These are phyloP conservation scores for Phaenicophaeus curvirostris DNA, from an alignment of 2,797 vertebrate genomes.

Conservation along the genomic window DNA sequence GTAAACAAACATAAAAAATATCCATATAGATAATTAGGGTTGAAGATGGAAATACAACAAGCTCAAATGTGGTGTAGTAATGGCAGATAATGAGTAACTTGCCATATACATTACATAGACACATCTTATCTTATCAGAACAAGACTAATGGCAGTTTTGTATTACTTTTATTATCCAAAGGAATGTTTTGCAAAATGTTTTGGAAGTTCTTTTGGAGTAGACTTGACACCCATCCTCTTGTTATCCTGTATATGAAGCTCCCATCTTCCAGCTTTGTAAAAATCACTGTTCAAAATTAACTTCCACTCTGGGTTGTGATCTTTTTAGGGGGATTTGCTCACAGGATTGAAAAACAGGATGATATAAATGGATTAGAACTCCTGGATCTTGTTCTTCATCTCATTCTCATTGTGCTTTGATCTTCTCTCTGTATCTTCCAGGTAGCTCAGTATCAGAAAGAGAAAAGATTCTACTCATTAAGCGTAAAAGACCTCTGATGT, in stretches of 20 bases:
- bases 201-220: background rate
- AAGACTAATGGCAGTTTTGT: background rate
- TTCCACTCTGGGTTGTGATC: background rate
- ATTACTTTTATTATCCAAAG: background rate
- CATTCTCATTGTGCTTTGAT: constrained; percentile 45
- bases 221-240: background rate
- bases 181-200: background rate
- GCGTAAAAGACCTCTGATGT: background rate
- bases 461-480: constrained; percentile 32
- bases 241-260: background rate
- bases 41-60: background rate
- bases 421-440: background rate
- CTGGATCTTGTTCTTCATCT: constrained; percentile 18
- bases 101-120: no score
- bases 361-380: constrained; percentile 37
- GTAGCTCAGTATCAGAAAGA: background rate
- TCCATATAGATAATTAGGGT: background rate
- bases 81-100: background rate
- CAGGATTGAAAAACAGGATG: constrained; percentile 5
- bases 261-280: background rate
- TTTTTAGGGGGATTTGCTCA: constrained; percentile 31
- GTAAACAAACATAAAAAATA: background rate
- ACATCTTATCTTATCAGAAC: background rate
- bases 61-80: background rate
- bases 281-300: constrained; percentile 32